A percentile compares a stretch with the other conserved stretches of the same genome.
Conservation (phyloP, 35 echinoderm and acorn worm species). For the Hemicentrotus pulcherrimus region DNA sequence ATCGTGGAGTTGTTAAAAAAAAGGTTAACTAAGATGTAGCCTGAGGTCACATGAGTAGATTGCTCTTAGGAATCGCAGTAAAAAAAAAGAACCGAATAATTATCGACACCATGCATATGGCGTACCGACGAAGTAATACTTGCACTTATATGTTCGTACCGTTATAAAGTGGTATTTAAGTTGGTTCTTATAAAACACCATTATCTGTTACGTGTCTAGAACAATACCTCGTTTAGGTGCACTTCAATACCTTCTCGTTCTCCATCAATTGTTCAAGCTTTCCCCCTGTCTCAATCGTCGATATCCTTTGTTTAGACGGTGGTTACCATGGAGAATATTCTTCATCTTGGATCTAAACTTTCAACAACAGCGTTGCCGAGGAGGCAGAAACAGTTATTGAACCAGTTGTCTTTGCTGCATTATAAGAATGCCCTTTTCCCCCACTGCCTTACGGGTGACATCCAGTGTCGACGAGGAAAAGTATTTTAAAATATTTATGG, state of each 20-base stretch:
- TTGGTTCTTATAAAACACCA: not conserved
- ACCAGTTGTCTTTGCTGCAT: not conserved
- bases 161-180: not conserved
- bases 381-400: not conserved
- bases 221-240: not conserved
- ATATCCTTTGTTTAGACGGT: not conserved
- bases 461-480: slow-evolving; percentile 10
- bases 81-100: not conserved
- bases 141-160: no score
- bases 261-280: not conserved
- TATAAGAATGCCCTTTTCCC: slow-evolving; percentile 15
- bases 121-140: not conserved
- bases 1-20: not conserved
- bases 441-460: slow-evolving; percentile 16
- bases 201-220: not conserved
- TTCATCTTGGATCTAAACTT: not conserved
- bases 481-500: slow-evolving; percentile 47
- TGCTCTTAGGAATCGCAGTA: no score
- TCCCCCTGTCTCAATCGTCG: not conserved
- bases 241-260: not conserved
- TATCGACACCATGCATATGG: not conserved
- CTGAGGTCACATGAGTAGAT: not conserved
- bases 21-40: not conserved
- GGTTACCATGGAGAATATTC: not conserved
- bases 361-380: not conserved